A percentile compares a stretch with the other conserved stretches of the same genome.
Evolutionary conservation across 2,888 invertebrate genomes (phyloP).

Genomic region (Orthosia incerta): DNA sequence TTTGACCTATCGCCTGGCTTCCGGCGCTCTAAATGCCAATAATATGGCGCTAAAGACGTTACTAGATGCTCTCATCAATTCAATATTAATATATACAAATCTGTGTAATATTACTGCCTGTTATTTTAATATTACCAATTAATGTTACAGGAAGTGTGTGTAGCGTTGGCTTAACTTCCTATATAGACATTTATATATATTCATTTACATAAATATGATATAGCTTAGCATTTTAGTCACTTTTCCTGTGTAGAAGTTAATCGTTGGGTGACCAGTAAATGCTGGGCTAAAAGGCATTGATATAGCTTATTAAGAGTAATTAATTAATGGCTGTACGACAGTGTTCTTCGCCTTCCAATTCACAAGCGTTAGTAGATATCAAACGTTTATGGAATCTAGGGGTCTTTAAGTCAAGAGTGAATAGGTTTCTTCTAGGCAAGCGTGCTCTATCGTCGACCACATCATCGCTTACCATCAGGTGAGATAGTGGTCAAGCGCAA

Average conservation of each 20-base stretch:
- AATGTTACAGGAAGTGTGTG: neutral
- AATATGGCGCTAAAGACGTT: conserved; percentile 4
- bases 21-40: conserved; percentile 6
- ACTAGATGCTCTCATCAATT: conserved; percentile 12
- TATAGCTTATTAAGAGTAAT: neutral
- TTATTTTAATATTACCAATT: conserved; percentile 3
- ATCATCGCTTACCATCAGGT: too few species aligned
- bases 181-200: neutral
- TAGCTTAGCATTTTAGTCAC: too few species aligned
- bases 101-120: neutral
- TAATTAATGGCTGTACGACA: neutral
- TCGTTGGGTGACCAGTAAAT: neutral
- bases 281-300: neutral
- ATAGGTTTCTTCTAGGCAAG: too few species aligned
- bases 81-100: conserved; percentile 16
- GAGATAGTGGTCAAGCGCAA: too few species aligned
- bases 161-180: neutral
- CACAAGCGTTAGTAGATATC: neutral
- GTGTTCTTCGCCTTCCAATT: neutral
- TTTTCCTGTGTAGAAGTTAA: too few species aligned
- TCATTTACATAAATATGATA: neutral
- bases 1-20: conserved; percentile 27
- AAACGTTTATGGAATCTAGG: neutral
- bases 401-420: too few species aligned
- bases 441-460: too few species aligned